phyloP scores from a whole-genome alignment of 2,888 invertebrate species.

The Aplocera efformata region DNA sequence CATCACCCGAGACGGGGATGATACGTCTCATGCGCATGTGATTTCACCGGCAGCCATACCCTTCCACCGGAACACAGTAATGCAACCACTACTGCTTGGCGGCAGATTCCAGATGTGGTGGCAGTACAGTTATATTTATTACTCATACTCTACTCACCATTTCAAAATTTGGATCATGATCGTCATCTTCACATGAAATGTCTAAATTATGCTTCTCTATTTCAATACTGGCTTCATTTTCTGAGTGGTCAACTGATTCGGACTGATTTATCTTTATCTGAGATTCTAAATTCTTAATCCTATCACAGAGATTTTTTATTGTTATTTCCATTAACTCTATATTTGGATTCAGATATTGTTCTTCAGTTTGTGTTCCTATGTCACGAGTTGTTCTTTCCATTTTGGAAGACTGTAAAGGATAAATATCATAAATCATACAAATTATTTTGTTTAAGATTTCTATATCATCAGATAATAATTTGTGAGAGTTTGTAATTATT shows the following conservation, averaged over 20 bases:
- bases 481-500: not conserved
- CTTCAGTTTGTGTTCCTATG: slow-evolving; percentile 41
- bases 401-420: not conserved
- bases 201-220: slow-evolving; percentile 4
- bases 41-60: too few species aligned
- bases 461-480: not conserved
- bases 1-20: too few species aligned
- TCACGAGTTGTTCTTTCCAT: slow-evolving; percentile 27
- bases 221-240: slow-evolving; percentile 12
- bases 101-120: too few species aligned
- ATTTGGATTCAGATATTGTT: slow-evolving; percentile 31
- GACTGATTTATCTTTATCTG: slow-evolving; percentile 28
- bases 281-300: slow-evolving; percentile 35
- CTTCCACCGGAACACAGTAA: too few species aligned
- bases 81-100: too few species aligned
- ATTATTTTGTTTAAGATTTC: not conserved
- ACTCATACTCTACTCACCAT: slow-evolving; percentile 6
- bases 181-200: slow-evolving; percentile 17
- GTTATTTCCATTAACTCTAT: slow-evolving; percentile 39
- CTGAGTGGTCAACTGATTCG: slow-evolving; percentile 9
- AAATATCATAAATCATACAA: too few species aligned
- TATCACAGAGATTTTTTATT: slow-evolving; percentile 34
- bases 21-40: too few species aligned
- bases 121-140: too few species aligned
- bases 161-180: slow-evolving; percentile 16